Evolutionary conservation across 1,140 invertebrate genomes (phyloP).

Genomic region (Drosophila kikkawai): DNA sequence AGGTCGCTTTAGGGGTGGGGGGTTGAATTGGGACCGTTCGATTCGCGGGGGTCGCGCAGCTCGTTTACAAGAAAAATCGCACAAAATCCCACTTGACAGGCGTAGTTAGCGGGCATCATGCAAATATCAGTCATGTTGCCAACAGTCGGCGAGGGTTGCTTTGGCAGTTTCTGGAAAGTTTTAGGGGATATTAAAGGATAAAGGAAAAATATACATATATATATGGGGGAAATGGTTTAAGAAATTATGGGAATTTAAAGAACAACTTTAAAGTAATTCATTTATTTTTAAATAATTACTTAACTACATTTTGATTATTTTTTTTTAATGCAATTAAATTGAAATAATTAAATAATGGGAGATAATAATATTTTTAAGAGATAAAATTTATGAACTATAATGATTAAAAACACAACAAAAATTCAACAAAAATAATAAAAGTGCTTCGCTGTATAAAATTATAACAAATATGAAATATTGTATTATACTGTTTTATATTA

Average conservation of each 20-base stretch:
- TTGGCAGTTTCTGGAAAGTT: not conserved
- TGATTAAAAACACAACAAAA: too few species aligned
- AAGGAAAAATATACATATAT: not conserved
- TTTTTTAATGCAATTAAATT: too few species aligned
- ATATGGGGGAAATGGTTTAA: not conserved
- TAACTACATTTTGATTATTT: too few species aligned
- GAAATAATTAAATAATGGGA: too few species aligned
- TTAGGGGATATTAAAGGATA: not conserved
- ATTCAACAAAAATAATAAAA: too few species aligned
- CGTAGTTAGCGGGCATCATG: constrained; percentile 83
- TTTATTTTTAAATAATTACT: too few species aligned
- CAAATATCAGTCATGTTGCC: constrained; percentile 80
- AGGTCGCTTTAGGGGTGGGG: constrained; percentile 6
- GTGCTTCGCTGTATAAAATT: too few species aligned
- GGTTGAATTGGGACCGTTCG: constrained; percentile 21
- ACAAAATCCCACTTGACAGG: constrained; percentile 84
- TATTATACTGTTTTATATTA: too few species aligned
- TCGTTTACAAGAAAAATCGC: constrained; percentile 83
- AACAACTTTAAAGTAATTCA: too few species aligned
- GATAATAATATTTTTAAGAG: too few species aligned
- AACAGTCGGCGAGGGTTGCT: constrained; percentile 53
- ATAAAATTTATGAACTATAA: too few species aligned
- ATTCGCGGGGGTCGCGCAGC: constrained; percentile 60
- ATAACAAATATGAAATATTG: too few species aligned
- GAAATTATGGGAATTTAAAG: not conserved